phyloP scores from a whole-genome alignment of 2,113 vertebrate species.

The Saguinus midas region DNA sequence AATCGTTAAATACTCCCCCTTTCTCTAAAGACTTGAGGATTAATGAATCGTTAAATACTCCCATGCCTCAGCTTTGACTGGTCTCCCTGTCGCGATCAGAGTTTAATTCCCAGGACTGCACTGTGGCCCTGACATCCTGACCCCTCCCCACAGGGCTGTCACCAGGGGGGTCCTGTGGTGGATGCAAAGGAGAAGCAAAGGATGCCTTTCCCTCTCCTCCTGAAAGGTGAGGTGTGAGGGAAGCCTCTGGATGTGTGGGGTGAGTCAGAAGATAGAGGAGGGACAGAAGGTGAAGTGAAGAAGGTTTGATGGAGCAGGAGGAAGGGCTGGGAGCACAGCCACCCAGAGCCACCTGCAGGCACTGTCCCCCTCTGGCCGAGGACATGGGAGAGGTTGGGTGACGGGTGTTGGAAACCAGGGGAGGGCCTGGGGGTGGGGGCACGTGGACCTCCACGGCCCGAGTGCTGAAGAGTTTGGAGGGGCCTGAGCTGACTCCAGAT shows the following conservation, averaged over 20 bases:
- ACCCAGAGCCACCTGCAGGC: rapidly evolving
- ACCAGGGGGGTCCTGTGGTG: rapidly evolving
- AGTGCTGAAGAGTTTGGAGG: background rate
- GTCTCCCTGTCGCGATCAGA: background rate
- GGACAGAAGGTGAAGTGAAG: background rate
- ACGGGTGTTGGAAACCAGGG: background rate
- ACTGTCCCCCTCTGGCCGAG: background rate
- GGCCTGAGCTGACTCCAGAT: background rate
- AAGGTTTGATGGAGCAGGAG: rapidly evolving
- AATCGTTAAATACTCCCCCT: background rate
- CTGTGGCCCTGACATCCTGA: rapidly evolving
- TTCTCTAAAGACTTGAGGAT: conserved; percentile 30
- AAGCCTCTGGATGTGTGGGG: rapidly evolving
- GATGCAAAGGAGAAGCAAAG: no score
- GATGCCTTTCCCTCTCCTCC: background rate
- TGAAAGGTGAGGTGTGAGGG: background rate
- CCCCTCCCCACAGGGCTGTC: background rate
- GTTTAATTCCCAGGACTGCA: background rate
- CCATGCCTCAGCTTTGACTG: background rate
- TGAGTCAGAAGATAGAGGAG: rapidly evolving
- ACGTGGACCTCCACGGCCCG: background rate
- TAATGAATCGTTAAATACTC: background rate
- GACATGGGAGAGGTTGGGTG: no score
- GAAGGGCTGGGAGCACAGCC: no score
- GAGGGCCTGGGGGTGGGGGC: background rate